Evolutionary conservation across 2,888 invertebrate genomes (phyloP), one percentile per base, ranked within the genome.

Genomic region (Rhogogaster chlorosoma): DNA sequence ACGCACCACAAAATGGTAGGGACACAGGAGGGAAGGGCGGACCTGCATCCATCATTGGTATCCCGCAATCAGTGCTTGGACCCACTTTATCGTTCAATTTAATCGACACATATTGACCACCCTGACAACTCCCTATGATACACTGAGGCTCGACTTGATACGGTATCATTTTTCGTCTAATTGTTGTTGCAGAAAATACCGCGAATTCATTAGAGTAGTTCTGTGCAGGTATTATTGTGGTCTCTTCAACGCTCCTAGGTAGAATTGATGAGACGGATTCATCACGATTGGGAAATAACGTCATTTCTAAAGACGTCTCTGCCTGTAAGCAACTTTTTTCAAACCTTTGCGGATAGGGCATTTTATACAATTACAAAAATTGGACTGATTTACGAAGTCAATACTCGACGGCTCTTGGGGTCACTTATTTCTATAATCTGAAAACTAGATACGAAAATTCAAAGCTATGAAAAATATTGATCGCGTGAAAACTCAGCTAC

Each of bases 21-120:
- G 77, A 86, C 82, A 86, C 18, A 71, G 49, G 73, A 73, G 75
- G 42, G 49, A 84, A 75, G 82, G 84, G 77, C 38, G 64, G 82
- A 29, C 77, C 86, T 84, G 87, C 89, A 90, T 90, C 89, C 90
- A 90, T 90, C 90, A 90, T 89, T 89, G 87, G 88, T 89, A 89
- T 90, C 90, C 90, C 86, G 88, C 88, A 89, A 90, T 90, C 90
- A 89, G 89, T 90, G 89, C 87, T 89, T 29, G 29, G 87, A 87
- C n/a, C 87, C 87, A 87, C 87, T 88, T 90, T 90, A 90, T 90
- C 90, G 90, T 88, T 88, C 90, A 88, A 90, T 90, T 90, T 87
- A 90, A 77, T 87, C 86, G 88, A 87, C 88, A 84, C 82, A 86
- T 45, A 45, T 82, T 87, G 86, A 85, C 86, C 85, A 77, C 77